Evolutionary conservation across 2,113 vertebrate species (phyloP).

Genomic region (Dissostichus mawsoni): DNA sequence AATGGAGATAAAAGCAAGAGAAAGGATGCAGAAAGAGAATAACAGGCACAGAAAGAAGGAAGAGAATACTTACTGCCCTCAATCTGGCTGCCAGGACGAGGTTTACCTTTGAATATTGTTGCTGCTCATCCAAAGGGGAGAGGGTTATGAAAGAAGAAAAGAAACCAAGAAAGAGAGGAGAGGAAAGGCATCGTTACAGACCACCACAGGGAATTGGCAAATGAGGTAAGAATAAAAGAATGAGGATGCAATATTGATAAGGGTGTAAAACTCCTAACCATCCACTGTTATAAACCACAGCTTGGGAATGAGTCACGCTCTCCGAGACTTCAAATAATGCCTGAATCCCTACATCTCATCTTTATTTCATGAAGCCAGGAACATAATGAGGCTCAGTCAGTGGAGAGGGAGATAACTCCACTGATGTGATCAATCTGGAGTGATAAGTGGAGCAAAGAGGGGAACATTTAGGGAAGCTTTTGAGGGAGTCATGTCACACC

Average conservation of each 20-base stretch:
- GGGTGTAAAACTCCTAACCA: constrained; percentile 4
- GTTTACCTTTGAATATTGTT: constrained; percentile 81
- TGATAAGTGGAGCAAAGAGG: constrained; percentile 10
- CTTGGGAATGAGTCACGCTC: constrained; percentile 47
- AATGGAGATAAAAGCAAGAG: not conserved
- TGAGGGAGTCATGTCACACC: constrained; percentile 79
- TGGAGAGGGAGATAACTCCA: not conserved
- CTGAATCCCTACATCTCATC: constrained; percentile 32
- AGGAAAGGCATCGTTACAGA: constrained; percentile 63
- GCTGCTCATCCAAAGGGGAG: constrained; percentile 70
- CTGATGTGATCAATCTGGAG: constrained; percentile 20
- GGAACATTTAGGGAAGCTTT: not conserved
- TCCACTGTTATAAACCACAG: constrained; percentile 26
- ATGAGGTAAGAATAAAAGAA: constrained; percentile 20
- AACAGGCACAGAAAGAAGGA: constrained; percentile 14
- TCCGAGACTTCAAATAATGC: constrained; percentile 29
- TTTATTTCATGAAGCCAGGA: constrained; percentile 55
- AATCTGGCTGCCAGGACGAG: constrained; percentile 75
- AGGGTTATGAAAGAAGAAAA: constrained; percentile 26
- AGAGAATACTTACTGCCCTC: constrained; percentile 73
- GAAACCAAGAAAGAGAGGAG: constrained; percentile 55
- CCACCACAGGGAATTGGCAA: constrained; percentile 42
- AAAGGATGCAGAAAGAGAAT: not conserved
- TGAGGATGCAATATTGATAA: constrained; percentile 39
- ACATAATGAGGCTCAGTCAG: constrained; percentile 29